These are phyloP conservation scores for Protobothrops mucrosquamatus DNA, from an alignment of 2,113 vertebrate genomes.

Conservation along the genomic window DNA sequence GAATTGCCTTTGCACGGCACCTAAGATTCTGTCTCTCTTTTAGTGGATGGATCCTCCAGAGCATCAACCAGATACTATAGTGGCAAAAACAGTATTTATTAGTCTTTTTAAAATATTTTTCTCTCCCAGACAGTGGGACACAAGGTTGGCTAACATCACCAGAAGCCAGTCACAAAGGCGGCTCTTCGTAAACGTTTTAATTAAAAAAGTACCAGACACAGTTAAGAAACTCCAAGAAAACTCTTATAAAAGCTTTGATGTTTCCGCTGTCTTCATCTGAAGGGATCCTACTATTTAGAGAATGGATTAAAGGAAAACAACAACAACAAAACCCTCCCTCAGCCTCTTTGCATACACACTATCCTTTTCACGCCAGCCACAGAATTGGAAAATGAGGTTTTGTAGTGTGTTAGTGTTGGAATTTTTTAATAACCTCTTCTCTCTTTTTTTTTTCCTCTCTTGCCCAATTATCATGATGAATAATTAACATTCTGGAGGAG, in stretches of 20 bases:
- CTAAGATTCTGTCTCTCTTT: conserved; percentile 17
- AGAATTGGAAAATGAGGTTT: conserved; percentile 62
- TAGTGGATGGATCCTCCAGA: conserved; percentile 2
- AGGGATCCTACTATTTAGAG: conserved; percentile 64
- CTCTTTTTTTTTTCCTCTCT: conserved; percentile 58
- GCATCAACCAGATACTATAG: conserved; percentile 21
- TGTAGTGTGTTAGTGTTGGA: conserved; percentile 60
- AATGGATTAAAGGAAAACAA: conserved; percentile 58
- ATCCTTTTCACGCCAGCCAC: conserved; percentile 71
- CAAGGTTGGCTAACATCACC: conserved; percentile 50
- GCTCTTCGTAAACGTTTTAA: conserved; percentile 66
- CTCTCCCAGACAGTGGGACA: conserved; percentile 44
- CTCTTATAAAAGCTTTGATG: conserved; percentile 67
- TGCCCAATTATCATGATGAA: conserved; percentile 66
- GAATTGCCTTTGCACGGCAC: neutral
- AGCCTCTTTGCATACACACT: conserved; percentile 54
- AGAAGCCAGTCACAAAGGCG: conserved; percentile 56
- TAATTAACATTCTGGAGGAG: conserved; percentile 70
- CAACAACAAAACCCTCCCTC: neutral
- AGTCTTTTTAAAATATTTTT: conserved; percentile 49
- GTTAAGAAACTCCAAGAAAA: conserved; percentile 66
- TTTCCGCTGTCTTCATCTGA: conserved; percentile 59
- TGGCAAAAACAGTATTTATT: conserved; percentile 51
- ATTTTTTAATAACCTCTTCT: conserved; percentile 66
- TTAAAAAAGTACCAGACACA: conserved; percentile 67